phyloP scores from a whole-genome alignment of 2,797 vertebrate genomes.

The Serranus cabrilla region DNA sequence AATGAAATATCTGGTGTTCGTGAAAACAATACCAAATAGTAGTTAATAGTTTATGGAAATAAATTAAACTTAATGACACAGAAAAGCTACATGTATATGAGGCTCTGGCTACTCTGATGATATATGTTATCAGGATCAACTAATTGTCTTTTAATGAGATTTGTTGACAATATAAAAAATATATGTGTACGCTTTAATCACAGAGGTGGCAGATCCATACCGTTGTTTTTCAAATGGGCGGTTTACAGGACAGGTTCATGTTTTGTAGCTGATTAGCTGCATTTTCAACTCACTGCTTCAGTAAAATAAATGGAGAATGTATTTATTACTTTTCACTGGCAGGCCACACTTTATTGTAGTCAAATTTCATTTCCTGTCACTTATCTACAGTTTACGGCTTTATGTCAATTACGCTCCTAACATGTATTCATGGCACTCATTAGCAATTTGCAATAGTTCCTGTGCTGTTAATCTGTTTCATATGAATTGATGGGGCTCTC shows the following conservation, averaged over 20 bases:
- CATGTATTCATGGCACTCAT: constrained; percentile 63
- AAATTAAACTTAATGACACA: not conserved
- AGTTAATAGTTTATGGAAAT: not conserved
- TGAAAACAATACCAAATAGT: too few species aligned
- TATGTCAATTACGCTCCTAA: constrained; percentile 57
- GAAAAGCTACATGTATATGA: not conserved
- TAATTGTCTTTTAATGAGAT: not conserved
- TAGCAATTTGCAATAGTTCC: constrained; percentile 57
- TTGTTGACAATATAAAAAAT: not conserved
- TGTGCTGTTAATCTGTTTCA: constrained; percentile 62
- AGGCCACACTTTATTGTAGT: constrained; percentile 50
- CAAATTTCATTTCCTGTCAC: constrained; percentile 58
- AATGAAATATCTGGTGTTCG: too few species aligned
- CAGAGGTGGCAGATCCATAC: not conserved
- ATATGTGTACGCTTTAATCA: not conserved
- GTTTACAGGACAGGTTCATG: not conserved
- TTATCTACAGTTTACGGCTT: constrained; percentile 54
- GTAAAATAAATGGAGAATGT: constrained; percentile 6
- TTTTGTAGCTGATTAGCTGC: not conserved
- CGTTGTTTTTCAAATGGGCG: not conserved
- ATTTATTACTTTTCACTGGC: constrained; percentile 24
- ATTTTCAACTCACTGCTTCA: not conserved
- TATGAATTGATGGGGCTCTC: constrained; percentile 55
- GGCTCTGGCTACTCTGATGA: not conserved
- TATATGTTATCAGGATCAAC: not conserved